Evolutionary conservation across 2,797 vertebrate species (phyloP), one percentile per base, ranked within the genome.

Genomic region (Acanthurus lineatus): DNA sequence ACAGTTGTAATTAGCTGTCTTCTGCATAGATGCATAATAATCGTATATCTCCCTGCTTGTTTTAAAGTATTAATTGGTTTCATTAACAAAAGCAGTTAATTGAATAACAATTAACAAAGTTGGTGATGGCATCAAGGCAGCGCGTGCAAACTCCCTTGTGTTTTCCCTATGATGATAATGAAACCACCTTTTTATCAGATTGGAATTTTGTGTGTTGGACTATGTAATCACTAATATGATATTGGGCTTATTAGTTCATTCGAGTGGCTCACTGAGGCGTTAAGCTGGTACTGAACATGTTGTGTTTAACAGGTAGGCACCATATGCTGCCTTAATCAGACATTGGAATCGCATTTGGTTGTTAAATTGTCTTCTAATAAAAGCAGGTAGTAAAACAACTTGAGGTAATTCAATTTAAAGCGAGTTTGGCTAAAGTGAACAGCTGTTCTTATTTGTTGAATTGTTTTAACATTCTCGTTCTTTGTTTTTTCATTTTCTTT

Each of bases 21-120:
- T 88, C 88, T 93, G 90, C 93, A 91, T 93, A 92, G 93, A 94
- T 93, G 94, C 94, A 91, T 95, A 93, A 93, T 95, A 93, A 95
- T 94, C 85, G 77, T 92, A 94, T 91, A 93, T 94, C 81, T 92
- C 77, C 89, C 75, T 91, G 89, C 91, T 93, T 92, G 89, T 94
- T 94, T 94, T 89, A 90, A 93, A 82, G 87, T 93, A 95, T 94
- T 95, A 95, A 96, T 95, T 95, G 92, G 90, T 92, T 95, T 94
- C 90, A 95, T 96, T 95, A 95, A 94, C 90, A 92, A 93, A 94
- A 90, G 86, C 92, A 90, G 85, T 93, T 95, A 93, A 96, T 94
- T 92, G 93, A 96, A 94, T 94, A 94, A 94, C 94, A 95, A 94
- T 95, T 94, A 93, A 89, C 90, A 92, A 92, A 93, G 92, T 94